Evolutionary conservation across 2,888 invertebrate species (phyloP), one percentile per base, ranked within the genome.

Genomic region (Mythimna loreyi): DNA sequence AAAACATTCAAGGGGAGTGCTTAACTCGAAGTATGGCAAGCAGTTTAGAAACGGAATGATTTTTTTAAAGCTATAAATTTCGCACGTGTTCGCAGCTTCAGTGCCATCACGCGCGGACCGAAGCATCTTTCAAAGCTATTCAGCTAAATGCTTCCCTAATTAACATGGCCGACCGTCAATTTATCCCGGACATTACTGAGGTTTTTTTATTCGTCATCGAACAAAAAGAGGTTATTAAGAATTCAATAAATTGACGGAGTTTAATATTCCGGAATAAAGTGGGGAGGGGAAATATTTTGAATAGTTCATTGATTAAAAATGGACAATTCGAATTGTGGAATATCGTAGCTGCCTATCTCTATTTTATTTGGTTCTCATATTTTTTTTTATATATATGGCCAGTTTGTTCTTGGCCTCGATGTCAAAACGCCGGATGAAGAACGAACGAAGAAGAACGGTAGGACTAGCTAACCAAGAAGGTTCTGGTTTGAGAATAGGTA

Each of bases 1-100:
- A 72, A 80, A 78, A 66, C n/a, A 71, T 71, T 67, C 49, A 73
- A 64, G 45, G 33, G 40, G n/a, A 63, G 67, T 62, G 61, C 55
- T 75, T 71, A 67, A 67, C 50, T 45, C 70, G 62, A 68, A 68
- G 71, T 64, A 75, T 74, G 71, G 78, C 64, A 70, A 79, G 72
- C 63, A 55, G 75, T 71, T 76, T 72, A 40, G 49, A 56, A 65
- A 66, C 55, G 62, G 66, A 78, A 71, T 72, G 77, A 67, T 83
- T 86, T 83, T 86, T 89, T 89, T 84, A 77, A 81, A 87, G 88
- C 85, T 81, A 85, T 90, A 90, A 92, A 91, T 89, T 85, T 84
- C 78, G 89, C 81, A 91, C 90, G 89, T 91, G 89, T 83, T 83
- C 72, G 73, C 62, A 70, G 65, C 74, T 47, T 58, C 52, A 70